Evolutionary conservation across 2,888 invertebrate species (phyloP), one percentile per base, ranked within the genome.

Genomic region (Deilephila elpenor): DNA sequence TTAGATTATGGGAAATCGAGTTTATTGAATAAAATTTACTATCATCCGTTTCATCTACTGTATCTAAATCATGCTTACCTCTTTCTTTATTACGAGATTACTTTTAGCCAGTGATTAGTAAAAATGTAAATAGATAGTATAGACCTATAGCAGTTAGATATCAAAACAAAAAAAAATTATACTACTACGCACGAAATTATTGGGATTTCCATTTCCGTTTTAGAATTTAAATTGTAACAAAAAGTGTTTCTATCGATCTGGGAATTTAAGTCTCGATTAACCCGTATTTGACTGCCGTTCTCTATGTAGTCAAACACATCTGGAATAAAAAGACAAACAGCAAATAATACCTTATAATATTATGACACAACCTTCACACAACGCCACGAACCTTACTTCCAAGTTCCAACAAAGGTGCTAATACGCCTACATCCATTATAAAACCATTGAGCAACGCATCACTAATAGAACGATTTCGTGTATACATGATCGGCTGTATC

Each of bases 401-500:
- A 32, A 32, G 44, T 44, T 19, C 34, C 60, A 51, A 44, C 59
- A 70, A 59, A 51, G 60, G 59, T 60, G 73, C 73, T 60, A 73
- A 73, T 70, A 32, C 11, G 56, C 61, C 71, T 70, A 70, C 75
- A 77, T 76, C 77, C 76, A 82, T 82, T 82, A 80, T 76, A 78
- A 75, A 75, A 77, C 75, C 78, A 78, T 82, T 78, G 76, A 62
- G 72, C 74, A 76, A 75, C 74, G 59, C 75, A 73, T 53, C 73
- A 59, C 62, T 77, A 78, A 78, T 78, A 77, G 77, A 76, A 77
- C 77, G 78, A 78, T 83, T 82, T 78, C 78, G 78, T 77, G 76
- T 78, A 83, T 71, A 73, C 82, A 80, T 78, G 80, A 79, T 78
- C 74, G 83, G 79, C 84, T 83, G 82, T 86, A 88, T 88, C 88